Percentiles rank a stretch among this genome's conserved stretches.
Conservation (phyloP, 2,113 vertebrate genomes). For the Rhineura floridana region DNA sequence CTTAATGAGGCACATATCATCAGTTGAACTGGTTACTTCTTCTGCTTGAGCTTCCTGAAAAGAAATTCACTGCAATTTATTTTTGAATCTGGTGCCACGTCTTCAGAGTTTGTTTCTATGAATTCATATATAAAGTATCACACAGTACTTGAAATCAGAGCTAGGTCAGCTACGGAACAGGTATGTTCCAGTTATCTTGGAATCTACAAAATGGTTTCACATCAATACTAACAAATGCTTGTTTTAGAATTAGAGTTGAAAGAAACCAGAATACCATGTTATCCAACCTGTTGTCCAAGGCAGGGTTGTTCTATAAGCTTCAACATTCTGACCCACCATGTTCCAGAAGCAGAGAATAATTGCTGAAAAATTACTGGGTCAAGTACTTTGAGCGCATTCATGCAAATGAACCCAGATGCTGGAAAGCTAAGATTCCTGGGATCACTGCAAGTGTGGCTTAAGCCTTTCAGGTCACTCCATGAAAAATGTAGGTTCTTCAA, state of each 20-base stretch:
- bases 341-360: not conserved
- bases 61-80: not conserved
- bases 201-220: not conserved
- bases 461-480: not conserved
- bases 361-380: not conserved
- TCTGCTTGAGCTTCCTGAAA: constrained; percentile 58
- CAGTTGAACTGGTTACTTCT: constrained; percentile 48
- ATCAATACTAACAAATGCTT: not conserved
- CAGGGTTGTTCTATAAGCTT: not conserved
- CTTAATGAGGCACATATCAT: constrained; percentile 20
- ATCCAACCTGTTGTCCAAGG: not conserved
- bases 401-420: not conserved
- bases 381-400: not conserved
- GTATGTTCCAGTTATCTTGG: not conserved
- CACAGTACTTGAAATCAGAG: not conserved
- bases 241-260: not conserved
- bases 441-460: not conserved
- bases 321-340: not conserved
- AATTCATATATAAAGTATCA: not conserved
- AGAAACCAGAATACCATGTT: not conserved
- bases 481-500: not conserved
- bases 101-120: not conserved
- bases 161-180: not conserved
- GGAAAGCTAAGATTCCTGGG: not conserved
- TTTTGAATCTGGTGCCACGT: not conserved